Percentiles rank a stretch among this genome's conserved stretches.
phyloP scores from a whole-genome alignment of 1,140 invertebrate species.

The Whitmania pigra region DNA sequence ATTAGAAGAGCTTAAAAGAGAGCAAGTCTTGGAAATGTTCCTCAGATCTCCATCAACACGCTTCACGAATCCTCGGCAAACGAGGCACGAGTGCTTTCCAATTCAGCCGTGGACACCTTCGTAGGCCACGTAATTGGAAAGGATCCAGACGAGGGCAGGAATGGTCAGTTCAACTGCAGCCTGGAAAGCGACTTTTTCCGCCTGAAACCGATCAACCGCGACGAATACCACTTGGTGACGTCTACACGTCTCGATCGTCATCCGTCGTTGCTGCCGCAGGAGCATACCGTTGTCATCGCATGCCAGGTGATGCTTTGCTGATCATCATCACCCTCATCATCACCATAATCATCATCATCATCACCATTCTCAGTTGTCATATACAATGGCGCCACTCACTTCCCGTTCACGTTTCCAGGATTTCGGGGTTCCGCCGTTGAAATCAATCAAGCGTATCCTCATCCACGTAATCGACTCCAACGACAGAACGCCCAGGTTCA shows the following conservation, averaged over 20 bases:
- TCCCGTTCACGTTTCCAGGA: neutral
- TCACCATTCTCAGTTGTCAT: neutral
- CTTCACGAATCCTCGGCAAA: too few species aligned
- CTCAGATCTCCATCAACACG: too few species aligned
- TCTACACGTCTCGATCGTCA: neutral
- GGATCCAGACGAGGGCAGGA: constrained; percentile 73
- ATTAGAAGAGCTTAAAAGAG: too few species aligned
- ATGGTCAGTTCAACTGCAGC: constrained; percentile 52
- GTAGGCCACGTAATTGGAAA: constrained; percentile 78
- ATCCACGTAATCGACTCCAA: neutral
- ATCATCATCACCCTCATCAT: neutral
- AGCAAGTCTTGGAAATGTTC: too few species aligned
- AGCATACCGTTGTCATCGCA: neutral
- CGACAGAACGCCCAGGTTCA: constrained; percentile 7
- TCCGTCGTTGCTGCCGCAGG: neutral
- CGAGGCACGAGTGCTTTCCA: neutral
- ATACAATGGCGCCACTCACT: neutral
- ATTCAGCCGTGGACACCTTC: constrained; percentile 70
- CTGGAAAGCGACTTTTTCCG: constrained; percentile 11
- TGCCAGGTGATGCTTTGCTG: neutral
- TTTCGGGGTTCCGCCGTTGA: neutral
- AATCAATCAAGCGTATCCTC: neutral
- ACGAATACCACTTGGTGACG: constrained; percentile 8
- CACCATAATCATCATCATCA: neutral
- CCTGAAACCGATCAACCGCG: neutral